phyloP scores from a whole-genome alignment of 2,113 vertebrate species.

The Epinephelus moara region DNA sequence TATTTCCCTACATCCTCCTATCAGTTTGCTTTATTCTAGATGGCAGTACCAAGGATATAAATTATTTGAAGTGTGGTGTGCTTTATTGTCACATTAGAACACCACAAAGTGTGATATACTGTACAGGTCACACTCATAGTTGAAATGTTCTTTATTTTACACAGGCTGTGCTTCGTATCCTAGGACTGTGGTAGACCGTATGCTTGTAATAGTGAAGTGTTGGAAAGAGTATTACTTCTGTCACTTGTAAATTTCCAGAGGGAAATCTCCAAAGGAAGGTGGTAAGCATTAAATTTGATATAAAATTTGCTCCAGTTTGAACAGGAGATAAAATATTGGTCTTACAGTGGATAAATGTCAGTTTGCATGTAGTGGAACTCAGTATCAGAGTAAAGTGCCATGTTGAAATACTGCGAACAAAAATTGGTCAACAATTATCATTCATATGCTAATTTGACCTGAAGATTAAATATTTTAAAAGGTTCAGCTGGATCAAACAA shows the following conservation, averaged over 20 bases:
- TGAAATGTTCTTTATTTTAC: constrained; percentile 38
- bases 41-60: background rate
- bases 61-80: background rate
- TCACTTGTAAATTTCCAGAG: constrained; percentile 36
- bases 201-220: constrained; percentile 48
- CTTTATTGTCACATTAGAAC: constrained; percentile 15
- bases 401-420: background rate
- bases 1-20: background rate
- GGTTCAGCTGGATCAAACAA: background rate
- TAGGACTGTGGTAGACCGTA: constrained; percentile 19
- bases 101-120: background rate
- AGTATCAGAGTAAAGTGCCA: background rate
- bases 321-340: background rate
- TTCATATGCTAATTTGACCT: background rate
- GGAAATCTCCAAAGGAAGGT: constrained; percentile 47
- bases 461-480: background rate
- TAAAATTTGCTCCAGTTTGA: constrained; percentile 16
- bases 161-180: constrained; percentile 36
- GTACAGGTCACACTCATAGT: background rate
- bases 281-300: constrained; percentile 38
- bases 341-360: background rate
- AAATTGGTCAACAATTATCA: background rate
- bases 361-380: background rate
- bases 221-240: constrained; percentile 44
- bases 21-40: background rate